Percentiles rank a stretch among this genome's conserved stretches.
phyloP scores from a whole-genome alignment of 1,140 invertebrate genomes.

The Capitella teleta region DNA sequence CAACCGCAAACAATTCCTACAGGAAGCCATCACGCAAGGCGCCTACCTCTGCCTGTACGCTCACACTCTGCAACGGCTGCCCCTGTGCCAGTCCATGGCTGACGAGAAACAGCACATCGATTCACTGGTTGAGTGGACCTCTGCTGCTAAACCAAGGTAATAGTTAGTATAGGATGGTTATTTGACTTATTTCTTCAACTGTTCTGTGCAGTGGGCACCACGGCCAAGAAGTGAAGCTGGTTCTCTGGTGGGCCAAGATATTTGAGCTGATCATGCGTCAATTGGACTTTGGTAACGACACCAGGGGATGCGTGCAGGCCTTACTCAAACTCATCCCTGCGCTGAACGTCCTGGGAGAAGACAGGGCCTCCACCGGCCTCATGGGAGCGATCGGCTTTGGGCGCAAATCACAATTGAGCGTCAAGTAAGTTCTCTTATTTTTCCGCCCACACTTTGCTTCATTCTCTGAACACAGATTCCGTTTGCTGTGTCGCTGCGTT shows the following conservation, averaged over 20 bases:
- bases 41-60: conserved; percentile 29
- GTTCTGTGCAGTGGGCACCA: conserved; percentile 44
- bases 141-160: conserved; percentile 28
- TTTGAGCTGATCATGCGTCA: conserved; percentile 46
- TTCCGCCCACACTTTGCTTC: background rate
- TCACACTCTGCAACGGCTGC: conserved; percentile 24
- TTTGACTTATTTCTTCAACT: too few relatives aligned
- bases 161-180: too few relatives aligned
- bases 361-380: conserved; percentile 49
- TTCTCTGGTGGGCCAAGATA: conserved; percentile 50
- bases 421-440: conserved; percentile 39
- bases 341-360: conserved; percentile 48
- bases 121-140: conserved; percentile 24
- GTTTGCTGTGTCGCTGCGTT: conserved; percentile 3
- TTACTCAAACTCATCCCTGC: conserved; percentile 44
- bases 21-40: conserved; percentile 22
- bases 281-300: conserved; percentile 39
- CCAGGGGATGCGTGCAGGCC: conserved; percentile 41
- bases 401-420: conserved; percentile 48
- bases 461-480: conserved; percentile 10
- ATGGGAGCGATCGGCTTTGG: conserved; percentile 55
- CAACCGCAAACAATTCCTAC: conserved; percentile 26
- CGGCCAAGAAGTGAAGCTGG: conserved; percentile 51
- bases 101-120: conserved; percentile 23
- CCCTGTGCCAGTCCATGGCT: conserved; percentile 22